Evolutionary conservation across 2,113 vertebrate genomes (phyloP).

Genomic region (Regulus satrapa): DNA sequence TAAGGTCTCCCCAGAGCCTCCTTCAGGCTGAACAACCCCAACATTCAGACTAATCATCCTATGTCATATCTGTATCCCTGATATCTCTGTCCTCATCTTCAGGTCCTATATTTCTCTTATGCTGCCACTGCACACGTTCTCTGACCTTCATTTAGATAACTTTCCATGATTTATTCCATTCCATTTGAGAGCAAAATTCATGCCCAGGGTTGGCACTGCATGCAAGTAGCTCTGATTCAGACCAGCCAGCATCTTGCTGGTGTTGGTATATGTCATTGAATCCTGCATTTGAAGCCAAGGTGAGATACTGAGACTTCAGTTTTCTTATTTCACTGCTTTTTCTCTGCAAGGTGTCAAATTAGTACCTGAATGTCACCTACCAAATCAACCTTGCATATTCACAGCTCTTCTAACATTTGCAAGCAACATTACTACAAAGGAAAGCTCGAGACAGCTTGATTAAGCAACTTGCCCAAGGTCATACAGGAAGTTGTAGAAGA

Average conservation of each 20-base stretch:
- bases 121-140: not conserved
- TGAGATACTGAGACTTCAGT: not conserved
- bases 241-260: not conserved
- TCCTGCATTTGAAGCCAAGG: not conserved
- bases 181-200: not conserved
- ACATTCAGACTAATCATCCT: not conserved
- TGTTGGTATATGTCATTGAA: not conserved
- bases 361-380: conserved; percentile 9
- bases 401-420: not conserved
- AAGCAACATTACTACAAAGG: conserved; percentile 16
- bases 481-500: conserved; percentile 67
- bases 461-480: conserved; percentile 63
- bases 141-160: not conserved
- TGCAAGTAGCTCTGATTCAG: not conserved
- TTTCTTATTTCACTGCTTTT: not conserved
- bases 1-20: not conserved
- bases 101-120: not conserved
- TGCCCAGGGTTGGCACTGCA: not conserved
- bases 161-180: not conserved
- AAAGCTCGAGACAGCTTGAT: conserved; percentile 20
- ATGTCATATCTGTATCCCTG: not conserved
- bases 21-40: not conserved
- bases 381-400: not conserved
- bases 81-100: not conserved
- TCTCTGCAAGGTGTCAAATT: not conserved